Percentiles rank a stretch among this genome's conserved stretches.
Conservation (phyloP, 2,113 vertebrate species). For the Microcebus lehilahytsara region DNA sequence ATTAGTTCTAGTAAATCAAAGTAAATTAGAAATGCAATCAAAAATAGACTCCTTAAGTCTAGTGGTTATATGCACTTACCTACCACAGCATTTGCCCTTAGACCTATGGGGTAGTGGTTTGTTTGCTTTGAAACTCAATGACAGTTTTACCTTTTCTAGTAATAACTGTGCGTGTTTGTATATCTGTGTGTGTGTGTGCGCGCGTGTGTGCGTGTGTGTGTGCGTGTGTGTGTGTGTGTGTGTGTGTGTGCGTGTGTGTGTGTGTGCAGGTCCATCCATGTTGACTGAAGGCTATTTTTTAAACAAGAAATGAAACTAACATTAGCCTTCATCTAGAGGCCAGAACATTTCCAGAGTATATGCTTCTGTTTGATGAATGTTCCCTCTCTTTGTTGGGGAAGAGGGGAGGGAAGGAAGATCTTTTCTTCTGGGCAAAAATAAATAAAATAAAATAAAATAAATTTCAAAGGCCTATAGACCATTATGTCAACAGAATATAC, state of each 20-base stretch:
- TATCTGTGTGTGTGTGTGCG: not conserved
- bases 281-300: not conserved
- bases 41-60: constrained; percentile 17
- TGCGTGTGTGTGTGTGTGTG: too few species aligned
- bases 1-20: constrained; percentile 70
- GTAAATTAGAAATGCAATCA: constrained; percentile 66
- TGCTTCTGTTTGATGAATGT: constrained; percentile 15
- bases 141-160: constrained; percentile 1
- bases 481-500: constrained; percentile 8
- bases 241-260: too few species aligned
- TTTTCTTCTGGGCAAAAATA: not conserved
- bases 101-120: not conserved
- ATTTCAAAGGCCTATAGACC: not conserved
- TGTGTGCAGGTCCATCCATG: not conserved
- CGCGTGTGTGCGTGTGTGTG: too few species aligned
- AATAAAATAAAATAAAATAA: too few species aligned
- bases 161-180: not conserved
- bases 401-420: not conserved
- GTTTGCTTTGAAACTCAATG: not conserved
- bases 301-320: constrained; percentile 10
- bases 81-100: not conserved
- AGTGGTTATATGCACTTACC: not conserved
- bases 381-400: not conserved
- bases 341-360: constrained; percentile 14
- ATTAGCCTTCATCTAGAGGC: constrained; percentile 27